Conservation (phyloP, 2,113 vertebrate species). For the Percopsis transmontana region DNA sequence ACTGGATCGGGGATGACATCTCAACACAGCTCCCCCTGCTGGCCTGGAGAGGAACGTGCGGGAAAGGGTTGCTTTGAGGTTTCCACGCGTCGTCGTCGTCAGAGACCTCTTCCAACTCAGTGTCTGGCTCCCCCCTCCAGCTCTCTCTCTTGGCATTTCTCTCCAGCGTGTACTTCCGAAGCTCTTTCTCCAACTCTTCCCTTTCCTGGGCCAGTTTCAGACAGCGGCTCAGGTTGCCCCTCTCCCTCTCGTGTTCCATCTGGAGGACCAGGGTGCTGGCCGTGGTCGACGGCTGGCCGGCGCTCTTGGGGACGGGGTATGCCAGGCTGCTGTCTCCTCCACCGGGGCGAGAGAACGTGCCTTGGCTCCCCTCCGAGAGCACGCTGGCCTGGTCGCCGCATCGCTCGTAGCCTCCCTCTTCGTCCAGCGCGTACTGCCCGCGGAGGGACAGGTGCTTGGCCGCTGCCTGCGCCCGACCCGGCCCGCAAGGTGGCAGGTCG, state of each 20-base stretch:
- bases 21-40: conserved; percentile 28
- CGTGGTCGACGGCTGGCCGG: conserved; percentile 36
- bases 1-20: conserved; percentile 53
- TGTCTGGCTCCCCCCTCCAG: conserved; percentile 13
- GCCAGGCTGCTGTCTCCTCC: conserved; percentile 27
- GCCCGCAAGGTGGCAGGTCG: conserved; percentile 63
- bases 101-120: not conserved
- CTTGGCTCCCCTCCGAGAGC: not conserved
- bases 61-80: conserved; percentile 52
- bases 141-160: conserved; percentile 29
- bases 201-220: conserved; percentile 75
- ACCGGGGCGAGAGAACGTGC: conserved; percentile 23
- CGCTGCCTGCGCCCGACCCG: conserved; percentile 13
- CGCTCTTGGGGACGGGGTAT: conserved; percentile 60
- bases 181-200: conserved; percentile 74
- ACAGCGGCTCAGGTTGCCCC: conserved; percentile 77
- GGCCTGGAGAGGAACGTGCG: conserved; percentile 34
- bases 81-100: conserved; percentile 42
- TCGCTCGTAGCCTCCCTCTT: not conserved
- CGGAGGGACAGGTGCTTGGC: conserved; percentile 33
- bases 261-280: conserved; percentile 77
- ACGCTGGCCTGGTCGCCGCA: conserved; percentile 11
- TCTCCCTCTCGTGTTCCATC: conserved; percentile 81
- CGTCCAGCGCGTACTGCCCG: not conserved
- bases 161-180: conserved; percentile 62